Percentiles rank a stretch among this genome's conserved stretches.
Evolutionary conservation across 2,888 invertebrate species (phyloP).

Genomic region (Drosophila suboccidentalis): DNA sequence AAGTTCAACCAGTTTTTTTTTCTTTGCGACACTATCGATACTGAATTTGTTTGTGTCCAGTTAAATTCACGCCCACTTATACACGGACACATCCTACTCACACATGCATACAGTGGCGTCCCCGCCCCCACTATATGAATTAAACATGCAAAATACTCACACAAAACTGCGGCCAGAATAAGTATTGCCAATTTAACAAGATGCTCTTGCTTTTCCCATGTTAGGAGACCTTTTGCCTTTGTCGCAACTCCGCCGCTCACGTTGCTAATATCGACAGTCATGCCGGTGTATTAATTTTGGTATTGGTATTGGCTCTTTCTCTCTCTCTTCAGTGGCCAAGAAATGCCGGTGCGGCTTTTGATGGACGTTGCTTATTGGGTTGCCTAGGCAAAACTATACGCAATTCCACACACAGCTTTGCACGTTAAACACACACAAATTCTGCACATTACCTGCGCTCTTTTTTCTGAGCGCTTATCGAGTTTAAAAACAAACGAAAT

Average conservation of each 20-base stretch:
- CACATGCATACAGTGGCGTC: neutral
- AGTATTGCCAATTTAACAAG: constrained; percentile 93
- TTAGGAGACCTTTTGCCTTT: constrained; percentile 84
- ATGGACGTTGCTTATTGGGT: constrained; percentile 25
- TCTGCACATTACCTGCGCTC: constrained; percentile 41
- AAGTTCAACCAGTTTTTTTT: neutral
- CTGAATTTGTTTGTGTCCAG: constrained; percentile 4
- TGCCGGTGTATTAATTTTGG: constrained; percentile 34
- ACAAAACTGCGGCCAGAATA: constrained; percentile 95
- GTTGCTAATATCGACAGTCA: constrained; percentile 64
- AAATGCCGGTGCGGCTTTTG: constrained; percentile 47
- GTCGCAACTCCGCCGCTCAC: constrained; percentile 36
- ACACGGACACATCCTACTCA: neutral
- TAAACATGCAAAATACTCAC: constrained; percentile 88
- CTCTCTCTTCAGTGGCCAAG: constrained; percentile 11
- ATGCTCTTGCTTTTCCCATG: constrained; percentile 93
- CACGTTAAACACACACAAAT: constrained; percentile 23
- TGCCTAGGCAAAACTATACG: constrained; percentile 24
- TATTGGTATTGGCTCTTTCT: constrained; percentile 4
- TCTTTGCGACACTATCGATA: constrained; percentile 28
- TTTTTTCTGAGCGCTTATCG: constrained; percentile 8
- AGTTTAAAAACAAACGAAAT: constrained; percentile 46
- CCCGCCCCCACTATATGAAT: constrained; percentile 21
- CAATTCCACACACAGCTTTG: constrained; percentile 28
- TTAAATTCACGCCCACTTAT: constrained; percentile 17